Evolutionary conservation across 2,888 invertebrate species (phyloP), one percentile per base, ranked within the genome.

Genomic region (Amphimallon solstitiale): DNA sequence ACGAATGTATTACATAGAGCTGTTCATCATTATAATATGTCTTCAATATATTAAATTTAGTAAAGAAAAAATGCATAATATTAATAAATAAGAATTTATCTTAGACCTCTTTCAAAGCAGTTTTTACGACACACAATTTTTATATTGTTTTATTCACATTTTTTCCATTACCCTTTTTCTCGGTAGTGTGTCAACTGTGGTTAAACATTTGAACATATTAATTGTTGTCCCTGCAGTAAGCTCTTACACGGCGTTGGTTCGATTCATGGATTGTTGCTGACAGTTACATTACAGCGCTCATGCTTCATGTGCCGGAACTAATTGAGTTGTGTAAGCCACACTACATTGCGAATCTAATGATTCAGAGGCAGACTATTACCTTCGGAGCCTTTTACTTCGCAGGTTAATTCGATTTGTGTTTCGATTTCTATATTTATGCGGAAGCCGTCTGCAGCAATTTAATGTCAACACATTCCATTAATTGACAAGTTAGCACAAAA

Each of bases 261-360:
- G 56, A 56, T 56, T 56, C 56, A 56, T 56, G 40, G 56, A 56
- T 40, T 56, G 56, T 56, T 40, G 71, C 71, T 76, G 75, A 75
- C 75, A 75, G 75, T 69, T 72, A 70, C 72, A 73, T 73, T 75
- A 73, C 72, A 71, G 67, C 70, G 71, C 68, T 70, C 72, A 66
- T 71, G 77, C 70, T 75, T 74, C 76, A 77, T 77, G 76, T 78
- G 76, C 72, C 70, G 77, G 77, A 77, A 78, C 77, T 78, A 78
- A 78, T 78, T 75, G 75, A 77, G 78, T 78, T 78, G 77, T 78
- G 77, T 74, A 75, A 75, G 75, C 74, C 75, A 77, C 77, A 77
- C 75, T 76, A 76, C 77, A 77, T 78, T 78, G 76, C 75, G 73
- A 76, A 78, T 78, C 76, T 78, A 77, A 78, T 78, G 78, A 78